Percentiles rank a stretch among this genome's conserved stretches.
Conservation (phyloP, 2,797 vertebrate genomes). For the Erpetoichthys calabaricus region DNA sequence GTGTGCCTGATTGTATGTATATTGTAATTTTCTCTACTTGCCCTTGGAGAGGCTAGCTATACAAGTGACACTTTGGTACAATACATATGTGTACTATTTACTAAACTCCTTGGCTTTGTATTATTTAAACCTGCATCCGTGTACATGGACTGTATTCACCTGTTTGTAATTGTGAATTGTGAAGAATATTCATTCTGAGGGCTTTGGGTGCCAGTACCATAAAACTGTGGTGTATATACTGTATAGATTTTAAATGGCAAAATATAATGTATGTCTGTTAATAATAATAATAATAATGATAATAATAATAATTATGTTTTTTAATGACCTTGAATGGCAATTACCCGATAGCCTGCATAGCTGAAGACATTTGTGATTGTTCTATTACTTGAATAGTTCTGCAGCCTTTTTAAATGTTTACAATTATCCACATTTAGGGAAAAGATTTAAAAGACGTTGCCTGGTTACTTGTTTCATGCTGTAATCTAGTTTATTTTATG, state of each 20-base stretch:
- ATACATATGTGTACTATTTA: conserved; percentile 63
- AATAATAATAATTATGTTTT: conserved; percentile 42
- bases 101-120: conserved; percentile 55
- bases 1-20: conserved; percentile 88
- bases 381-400: conserved; percentile 95
- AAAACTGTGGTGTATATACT: conserved; percentile 87
- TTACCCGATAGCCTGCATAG: conserved; percentile 61
- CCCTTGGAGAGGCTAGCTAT: conserved; percentile 62
- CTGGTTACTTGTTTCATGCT: conserved; percentile 77
- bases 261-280: conserved; percentile 74
- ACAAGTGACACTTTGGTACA: conserved; percentile 64
- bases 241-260: conserved; percentile 74
- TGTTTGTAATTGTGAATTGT: conserved; percentile 93
- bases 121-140: conserved; percentile 66
- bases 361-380: conserved; percentile 77
- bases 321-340: conserved; percentile 66
- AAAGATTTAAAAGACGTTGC: conserved; percentile 78
- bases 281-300: conserved; percentile 55
- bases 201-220: conserved; percentile 75
- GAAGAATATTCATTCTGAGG: conserved; percentile 76
- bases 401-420: conserved; percentile 85
- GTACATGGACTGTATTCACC: conserved; percentile 82
- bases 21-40: conserved; percentile 58
- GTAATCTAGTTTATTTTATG: conserved; percentile 79
- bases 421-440: conserved; percentile 76